Conservation (phyloP, 1,140 invertebrate genomes). For the Campoletis sonorensis region DNA sequence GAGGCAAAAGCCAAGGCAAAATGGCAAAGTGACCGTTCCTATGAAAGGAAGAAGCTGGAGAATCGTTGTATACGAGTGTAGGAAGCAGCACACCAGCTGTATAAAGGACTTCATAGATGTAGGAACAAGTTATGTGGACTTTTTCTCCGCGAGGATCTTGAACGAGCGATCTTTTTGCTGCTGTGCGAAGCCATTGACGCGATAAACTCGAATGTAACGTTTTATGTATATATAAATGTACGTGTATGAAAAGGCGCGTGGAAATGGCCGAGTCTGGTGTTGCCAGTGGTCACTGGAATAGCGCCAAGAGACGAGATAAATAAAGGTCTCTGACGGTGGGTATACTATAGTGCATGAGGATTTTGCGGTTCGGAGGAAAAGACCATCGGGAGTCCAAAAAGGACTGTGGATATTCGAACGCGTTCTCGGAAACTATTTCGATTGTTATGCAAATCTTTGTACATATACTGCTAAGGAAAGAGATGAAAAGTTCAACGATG, state of each 20-base stretch:
- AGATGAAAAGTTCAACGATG: not conserved
- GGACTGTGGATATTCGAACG: not conserved
- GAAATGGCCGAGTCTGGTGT: not conserved
- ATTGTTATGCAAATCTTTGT: conserved; percentile 7
- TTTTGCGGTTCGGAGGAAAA: not conserved
- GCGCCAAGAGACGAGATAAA: conserved; percentile 15
- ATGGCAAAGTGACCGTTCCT: conserved; percentile 14
- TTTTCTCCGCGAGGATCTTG: conserved; percentile 14
- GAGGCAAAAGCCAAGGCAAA: not conserved
- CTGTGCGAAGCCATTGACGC: conserved; percentile 15
- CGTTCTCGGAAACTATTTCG: conserved; percentile 17
- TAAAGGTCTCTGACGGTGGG: conserved; percentile 6
- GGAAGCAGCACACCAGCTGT: conserved; percentile 14
- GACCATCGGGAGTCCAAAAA: not conserved
- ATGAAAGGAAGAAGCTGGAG: conserved; percentile 16
- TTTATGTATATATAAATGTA: not conserved
- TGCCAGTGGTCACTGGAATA: conserved; percentile 3
- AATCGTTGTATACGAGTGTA: conserved; percentile 1
- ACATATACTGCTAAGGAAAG: not conserved
- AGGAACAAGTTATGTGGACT: not conserved
- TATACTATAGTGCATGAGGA: not conserved
- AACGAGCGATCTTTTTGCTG: conserved; percentile 2
- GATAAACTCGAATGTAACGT: not conserved
- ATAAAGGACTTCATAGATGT: not conserved
- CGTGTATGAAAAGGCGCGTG: conserved; percentile 14